Evolutionary conservation across 2,888 invertebrate species (phyloP).

Genomic region (Stenchaetothrips biformis): DNA sequence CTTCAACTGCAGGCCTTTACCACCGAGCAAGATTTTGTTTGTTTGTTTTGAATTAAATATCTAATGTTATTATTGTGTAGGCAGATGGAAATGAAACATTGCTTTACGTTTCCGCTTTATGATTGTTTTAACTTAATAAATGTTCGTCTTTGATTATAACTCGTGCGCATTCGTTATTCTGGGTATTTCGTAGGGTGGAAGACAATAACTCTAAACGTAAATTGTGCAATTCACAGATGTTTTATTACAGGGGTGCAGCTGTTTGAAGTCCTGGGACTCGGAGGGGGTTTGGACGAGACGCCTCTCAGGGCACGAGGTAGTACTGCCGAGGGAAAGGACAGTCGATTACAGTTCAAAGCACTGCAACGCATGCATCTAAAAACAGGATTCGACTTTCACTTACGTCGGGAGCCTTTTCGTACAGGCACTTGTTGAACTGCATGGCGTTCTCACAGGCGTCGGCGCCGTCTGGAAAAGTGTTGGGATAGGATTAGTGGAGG

Average conservation of each 20-base stretch:
- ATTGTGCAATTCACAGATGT: too few species aligned
- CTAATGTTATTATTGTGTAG: not conserved
- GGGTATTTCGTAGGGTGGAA: not conserved
- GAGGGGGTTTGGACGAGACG: not conserved
- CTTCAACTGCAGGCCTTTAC: too few species aligned
- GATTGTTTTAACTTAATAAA: slow-evolving; percentile 17
- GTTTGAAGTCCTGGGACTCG: too few species aligned
- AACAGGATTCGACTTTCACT: not conserved
- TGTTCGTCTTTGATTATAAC: not conserved
- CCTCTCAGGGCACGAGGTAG: not conserved
- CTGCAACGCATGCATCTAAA: not conserved
- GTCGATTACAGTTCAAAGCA: not conserved
- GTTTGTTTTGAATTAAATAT: not conserved
- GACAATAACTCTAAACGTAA: too few species aligned
- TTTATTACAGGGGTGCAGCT: too few species aligned
- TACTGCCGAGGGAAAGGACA: not conserved
- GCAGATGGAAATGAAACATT: not conserved
- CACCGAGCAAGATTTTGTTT: not conserved
- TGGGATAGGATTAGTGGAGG: too few species aligned
- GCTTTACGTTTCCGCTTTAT: not conserved
- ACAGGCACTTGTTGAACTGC: slow-evolving; percentile 10
- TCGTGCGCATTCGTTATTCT: not conserved
- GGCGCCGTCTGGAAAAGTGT: not conserved
- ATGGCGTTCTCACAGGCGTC: not conserved
- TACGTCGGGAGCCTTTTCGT: not conserved